Evolutionary conservation across 2,113 vertebrate species (phyloP), one percentile per base, ranked within the genome.

Genomic region (Suricata suricatta): DNA sequence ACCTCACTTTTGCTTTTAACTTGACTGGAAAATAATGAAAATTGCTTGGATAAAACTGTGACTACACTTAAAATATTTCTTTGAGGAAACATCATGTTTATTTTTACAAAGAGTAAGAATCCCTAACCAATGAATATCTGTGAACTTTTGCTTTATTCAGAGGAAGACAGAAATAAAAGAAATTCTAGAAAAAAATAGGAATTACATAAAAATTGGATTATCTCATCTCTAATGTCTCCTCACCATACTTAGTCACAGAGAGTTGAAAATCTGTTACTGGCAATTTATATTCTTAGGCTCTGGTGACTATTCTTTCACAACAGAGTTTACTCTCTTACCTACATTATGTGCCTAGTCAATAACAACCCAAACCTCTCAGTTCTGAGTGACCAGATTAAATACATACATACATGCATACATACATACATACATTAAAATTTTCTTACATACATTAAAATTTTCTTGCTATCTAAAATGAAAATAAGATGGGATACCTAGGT

Each of bases 1-100:
- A 71, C 71, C 29, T 38, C 86, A 68, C 0, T 82, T 98, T 97
- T 89, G 25, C 69, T 93, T 95, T 91, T 90, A 71, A 85, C 66
- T 60, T 96, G 77, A 96, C 76, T 92, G 21, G 77, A 81, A 96
- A 96, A 84, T 94, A 82, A 47, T 95, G 23, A 91, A 96, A 88
- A 93, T 19, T 92, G 14, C 35, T 47, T 88, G 76, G n/a, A 86
- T 93, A 66, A 88, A 87, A 76, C 66, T 81, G 7, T 88, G 27
- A n/a, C 33, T 35, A 21, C 35, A 19, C 83, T 84, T 94, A 71
- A 94, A 94, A 66, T 47, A 86, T 92, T 95, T 88, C 27, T n/a
- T 85, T 52, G 35, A 90, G 25, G 23, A 84, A 95, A 31, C 19
- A 76, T 6, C 72, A 7, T 33, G 16, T 83, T 93, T 92, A 17